These are phyloP conservation scores for Xanthia icteritia DNA, from an alignment of 2,888 invertebrate species.

Conservation along the genomic window DNA sequence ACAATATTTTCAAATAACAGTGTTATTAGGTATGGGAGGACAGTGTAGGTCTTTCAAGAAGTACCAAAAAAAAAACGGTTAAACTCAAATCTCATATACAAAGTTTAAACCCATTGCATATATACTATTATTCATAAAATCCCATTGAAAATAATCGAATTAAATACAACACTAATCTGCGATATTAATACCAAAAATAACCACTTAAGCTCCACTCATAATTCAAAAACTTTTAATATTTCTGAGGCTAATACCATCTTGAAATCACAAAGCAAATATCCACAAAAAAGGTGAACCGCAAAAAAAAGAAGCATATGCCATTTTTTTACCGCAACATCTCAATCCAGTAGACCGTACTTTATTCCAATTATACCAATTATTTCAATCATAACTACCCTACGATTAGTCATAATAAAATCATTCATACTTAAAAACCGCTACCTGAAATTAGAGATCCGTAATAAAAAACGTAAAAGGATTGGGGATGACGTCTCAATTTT, in stretches of 20 bases:
- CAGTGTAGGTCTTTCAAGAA: no score
- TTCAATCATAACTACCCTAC: slow-evolving; percentile 54
- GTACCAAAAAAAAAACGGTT: no score
- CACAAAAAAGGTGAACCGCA: slow-evolving; percentile 36
- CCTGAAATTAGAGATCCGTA: slow-evolving; percentile 60
- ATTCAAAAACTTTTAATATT: slow-evolving; percentile 35
- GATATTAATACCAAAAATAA: slow-evolving; percentile 22
- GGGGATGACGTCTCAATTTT: neutral
- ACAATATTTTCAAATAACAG: no score
- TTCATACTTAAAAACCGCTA: slow-evolving; percentile 56
- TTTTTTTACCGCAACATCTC: slow-evolving; percentile 62
- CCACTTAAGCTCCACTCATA: slow-evolving; percentile 5
- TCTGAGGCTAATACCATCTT: slow-evolving; percentile 8
- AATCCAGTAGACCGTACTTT: slow-evolving; percentile 56
- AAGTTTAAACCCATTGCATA: neutral
- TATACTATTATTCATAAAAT: neutral
- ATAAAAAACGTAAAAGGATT: slow-evolving; percentile 12
- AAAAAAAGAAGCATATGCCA: slow-evolving; percentile 44
- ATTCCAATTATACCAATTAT: slow-evolving; percentile 65
- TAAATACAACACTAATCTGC: slow-evolving; percentile 15
- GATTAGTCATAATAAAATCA: slow-evolving; percentile 64
- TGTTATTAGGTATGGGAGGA: no score
- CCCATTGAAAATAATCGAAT: slow-evolving; percentile 25
- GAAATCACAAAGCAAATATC: slow-evolving; percentile 55
- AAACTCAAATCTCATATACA: no score